These are phyloP conservation scores for Atta texana DNA, from an alignment of 1,140 invertebrate species.

Conservation along the genomic window DNA sequence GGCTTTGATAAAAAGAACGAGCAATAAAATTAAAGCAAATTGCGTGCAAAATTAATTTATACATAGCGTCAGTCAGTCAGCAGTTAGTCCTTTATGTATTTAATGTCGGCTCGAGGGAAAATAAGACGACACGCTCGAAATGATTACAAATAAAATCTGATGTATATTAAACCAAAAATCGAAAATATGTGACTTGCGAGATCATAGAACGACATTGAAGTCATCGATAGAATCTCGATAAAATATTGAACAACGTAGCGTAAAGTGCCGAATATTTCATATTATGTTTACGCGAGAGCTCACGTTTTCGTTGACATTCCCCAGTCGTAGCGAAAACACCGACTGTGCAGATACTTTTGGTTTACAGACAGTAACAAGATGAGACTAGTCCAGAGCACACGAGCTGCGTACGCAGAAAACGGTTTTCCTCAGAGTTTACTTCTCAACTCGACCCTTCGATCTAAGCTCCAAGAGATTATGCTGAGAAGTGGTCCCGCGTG, in stretches of 20 bases:
- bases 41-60: conserved; percentile 48
- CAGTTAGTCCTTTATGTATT: conserved; percentile 3
- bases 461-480: conserved; percentile 60
- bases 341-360: conserved; percentile 31
- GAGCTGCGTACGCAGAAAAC: conserved; percentile 42
- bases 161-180: too few species aligned
- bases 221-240: conserved; percentile 6
- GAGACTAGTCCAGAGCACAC: conserved; percentile 30
- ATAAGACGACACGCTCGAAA: not conserved
- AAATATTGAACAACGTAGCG: not conserved
- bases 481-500: conserved; percentile 12
- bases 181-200: not conserved
- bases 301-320: not conserved
- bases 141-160: not conserved
- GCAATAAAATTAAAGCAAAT: conserved; percentile 37
- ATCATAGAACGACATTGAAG: conserved; percentile 4
- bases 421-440: conserved; percentile 49
- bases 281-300: conserved; percentile 4
- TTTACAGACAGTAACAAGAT: conserved; percentile 65
- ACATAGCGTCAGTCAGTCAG: not conserved
- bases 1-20: conserved; percentile 28
- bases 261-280: conserved; percentile 15
- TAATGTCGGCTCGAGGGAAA: conserved; percentile 9
- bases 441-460: not conserved
- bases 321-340: not conserved